Evolutionary conservation across 1,140 invertebrate species (phyloP).

Genomic region (Nylanderia fulva): DNA sequence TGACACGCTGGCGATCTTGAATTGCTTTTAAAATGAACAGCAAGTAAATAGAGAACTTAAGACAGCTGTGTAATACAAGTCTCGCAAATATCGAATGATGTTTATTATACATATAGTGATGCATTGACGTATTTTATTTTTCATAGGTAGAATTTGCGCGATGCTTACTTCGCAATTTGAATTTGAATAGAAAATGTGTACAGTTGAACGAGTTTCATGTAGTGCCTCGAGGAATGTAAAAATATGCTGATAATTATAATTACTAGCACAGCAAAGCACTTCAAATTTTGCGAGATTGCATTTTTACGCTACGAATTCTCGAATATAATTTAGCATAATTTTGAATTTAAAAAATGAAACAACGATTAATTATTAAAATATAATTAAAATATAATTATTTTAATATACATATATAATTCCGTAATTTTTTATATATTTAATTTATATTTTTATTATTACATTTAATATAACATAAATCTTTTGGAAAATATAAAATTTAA

Average conservation of each 20-base stretch:
- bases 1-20: slow-evolving; percentile 13
- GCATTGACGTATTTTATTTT: neutral
- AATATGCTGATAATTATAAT: slow-evolving; percentile 7
- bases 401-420: neutral
- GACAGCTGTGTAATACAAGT: neutral
- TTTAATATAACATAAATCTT: neutral
- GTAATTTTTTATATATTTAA: neutral
- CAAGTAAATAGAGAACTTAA: neutral
- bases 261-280: neutral
- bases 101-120: slow-evolving; percentile 21
- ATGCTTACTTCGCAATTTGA: slow-evolving; percentile 16
- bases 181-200: slow-evolving; percentile 1
- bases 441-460: neutral
- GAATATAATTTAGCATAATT: slow-evolving; percentile 10
- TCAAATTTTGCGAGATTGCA: slow-evolving; percentile 17
- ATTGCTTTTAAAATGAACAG: slow-evolving; percentile 5
- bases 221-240: slow-evolving; percentile 1
- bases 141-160: slow-evolving; percentile 12
- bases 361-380: too few relatives aligned
- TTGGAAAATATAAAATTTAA: neutral
- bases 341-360: neutral
- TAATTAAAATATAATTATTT: too few relatives aligned
- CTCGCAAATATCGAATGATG: neutral
- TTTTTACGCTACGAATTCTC: neutral
- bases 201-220: neutral